Evolutionary conservation across 2,888 invertebrate genomes (phyloP).

Genomic region (Odontocolon sp.): DNA sequence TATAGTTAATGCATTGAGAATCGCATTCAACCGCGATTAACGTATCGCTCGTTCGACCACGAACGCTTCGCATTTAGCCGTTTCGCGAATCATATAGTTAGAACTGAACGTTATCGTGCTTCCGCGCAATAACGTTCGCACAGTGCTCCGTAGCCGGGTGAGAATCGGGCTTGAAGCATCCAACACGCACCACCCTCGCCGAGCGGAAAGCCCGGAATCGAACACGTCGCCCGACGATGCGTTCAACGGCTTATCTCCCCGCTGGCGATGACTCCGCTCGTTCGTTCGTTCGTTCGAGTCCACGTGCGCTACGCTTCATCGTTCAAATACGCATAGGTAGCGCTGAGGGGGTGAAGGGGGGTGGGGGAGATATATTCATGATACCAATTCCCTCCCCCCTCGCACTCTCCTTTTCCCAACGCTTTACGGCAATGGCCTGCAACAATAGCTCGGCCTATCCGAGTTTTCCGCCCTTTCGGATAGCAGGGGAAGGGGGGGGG

Average conservation of each 20-base stretch:
- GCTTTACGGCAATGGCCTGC: constrained; percentile 1
- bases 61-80: constrained; percentile 28
- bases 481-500: no score
- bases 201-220: constrained; percentile 19
- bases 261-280: constrained; percentile 42
- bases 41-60: constrained; percentile 26
- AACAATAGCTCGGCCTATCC: constrained; percentile 36
- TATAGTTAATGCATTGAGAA: constrained; percentile 14
- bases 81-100: constrained; percentile 40
- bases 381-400: neutral
- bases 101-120: constrained; percentile 64
- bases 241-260: constrained; percentile 50
- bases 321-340: no score
- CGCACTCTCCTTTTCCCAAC: constrained; percentile 7
- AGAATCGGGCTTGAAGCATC: constrained; percentile 13
- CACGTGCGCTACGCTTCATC: constrained; percentile 24
- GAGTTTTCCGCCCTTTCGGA: constrained; percentile 32
- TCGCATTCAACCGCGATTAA: constrained; percentile 23
- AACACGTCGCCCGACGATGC: constrained; percentile 31
- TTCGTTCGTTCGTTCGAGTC: constrained; percentile 16
- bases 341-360: no score
- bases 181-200: neutral
- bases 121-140: constrained; percentile 67
- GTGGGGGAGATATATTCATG: neutral
- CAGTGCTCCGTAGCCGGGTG: constrained; percentile 1